Evolutionary conservation across 2,113 vertebrate species (phyloP).

Genomic region (Macroglossus sobrinus): DNA sequence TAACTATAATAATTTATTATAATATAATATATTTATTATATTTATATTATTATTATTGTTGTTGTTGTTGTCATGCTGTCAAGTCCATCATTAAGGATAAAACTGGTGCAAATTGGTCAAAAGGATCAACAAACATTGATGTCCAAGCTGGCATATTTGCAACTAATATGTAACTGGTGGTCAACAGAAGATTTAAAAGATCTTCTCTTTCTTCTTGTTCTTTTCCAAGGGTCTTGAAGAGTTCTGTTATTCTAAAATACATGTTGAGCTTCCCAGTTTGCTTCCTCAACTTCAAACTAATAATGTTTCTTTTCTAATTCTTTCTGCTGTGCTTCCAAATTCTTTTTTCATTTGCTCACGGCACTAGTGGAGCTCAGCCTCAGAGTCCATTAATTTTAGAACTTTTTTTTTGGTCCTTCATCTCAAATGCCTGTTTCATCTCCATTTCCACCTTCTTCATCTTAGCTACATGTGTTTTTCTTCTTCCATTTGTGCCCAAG

Average conservation of each 20-base stretch:
- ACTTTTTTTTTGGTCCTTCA: conserved; percentile 80
- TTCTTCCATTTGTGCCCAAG: conserved; percentile 92
- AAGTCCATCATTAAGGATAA: conserved; percentile 87
- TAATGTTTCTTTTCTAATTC: conserved; percentile 83
- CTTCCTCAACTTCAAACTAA: conserved; percentile 89
- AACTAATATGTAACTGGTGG: conserved; percentile 88
- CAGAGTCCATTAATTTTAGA: conserved; percentile 91
- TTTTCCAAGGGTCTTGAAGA: conserved; percentile 95
- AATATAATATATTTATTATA: no score
- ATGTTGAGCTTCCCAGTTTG: conserved; percentile 87
- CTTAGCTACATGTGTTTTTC: conserved; percentile 90
- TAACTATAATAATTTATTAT: conserved; percentile 45
- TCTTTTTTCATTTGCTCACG: conserved; percentile 95
- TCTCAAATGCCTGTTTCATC: conserved; percentile 91
- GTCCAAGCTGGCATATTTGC: conserved; percentile 94
- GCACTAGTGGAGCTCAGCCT: conserved; percentile 91
- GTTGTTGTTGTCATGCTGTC: conserved; percentile 85
- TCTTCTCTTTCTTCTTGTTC: conserved; percentile 99
- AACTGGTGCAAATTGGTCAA: conserved; percentile 88
- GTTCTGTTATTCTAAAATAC: conserved; percentile 92
- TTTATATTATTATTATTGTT: no score
- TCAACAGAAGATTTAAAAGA: conserved; percentile 91
- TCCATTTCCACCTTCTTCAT: conserved; percentile 93
- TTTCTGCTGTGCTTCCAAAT: conserved; percentile 92
- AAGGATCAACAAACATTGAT: conserved; percentile 88